Evolutionary conservation across 2,797 vertebrate genomes (phyloP).

Genomic region (Thaleichthys pacificus): DNA sequence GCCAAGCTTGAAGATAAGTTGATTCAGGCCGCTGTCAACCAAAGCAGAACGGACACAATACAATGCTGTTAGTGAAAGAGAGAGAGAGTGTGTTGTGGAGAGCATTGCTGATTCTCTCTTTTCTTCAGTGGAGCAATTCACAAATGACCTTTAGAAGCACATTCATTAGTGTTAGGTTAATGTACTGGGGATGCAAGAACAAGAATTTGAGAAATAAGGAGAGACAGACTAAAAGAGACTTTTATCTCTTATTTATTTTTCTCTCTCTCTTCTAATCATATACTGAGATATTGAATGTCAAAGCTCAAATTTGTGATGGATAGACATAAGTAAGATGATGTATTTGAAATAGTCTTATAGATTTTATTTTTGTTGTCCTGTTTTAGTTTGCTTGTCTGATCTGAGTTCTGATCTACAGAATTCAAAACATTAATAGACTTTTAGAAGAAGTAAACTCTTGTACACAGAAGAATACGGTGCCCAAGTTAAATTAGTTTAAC

Average conservation of each 20-base stretch:
- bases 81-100: background rate
- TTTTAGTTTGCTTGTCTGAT: too few relatives aligned
- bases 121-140: too few relatives aligned
- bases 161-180: background rate
- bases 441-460: too few relatives aligned
- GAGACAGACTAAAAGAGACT: background rate
- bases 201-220: background rate
- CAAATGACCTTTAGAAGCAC: background rate
- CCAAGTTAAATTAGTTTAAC: background rate
- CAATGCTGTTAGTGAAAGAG: constrained; percentile 13
- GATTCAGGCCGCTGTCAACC: background rate
- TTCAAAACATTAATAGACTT: too few relatives aligned
- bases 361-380: too few relatives aligned
- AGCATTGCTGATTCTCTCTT: too few relatives aligned
- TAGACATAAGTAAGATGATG: too few relatives aligned
- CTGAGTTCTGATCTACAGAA: too few relatives aligned
- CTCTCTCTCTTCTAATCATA: background rate
- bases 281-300: background rate
- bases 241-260: background rate
- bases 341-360: too few relatives aligned
- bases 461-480: background rate
- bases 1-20: background rate
- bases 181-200: background rate
- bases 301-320: background rate
- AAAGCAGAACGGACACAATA: constrained; percentile 11